Percentiles rank a stretch among this genome's conserved stretches.
Evolutionary conservation across 2,888 invertebrate genomes (phyloP).

Genomic region (Drosophila sordidula): DNA sequence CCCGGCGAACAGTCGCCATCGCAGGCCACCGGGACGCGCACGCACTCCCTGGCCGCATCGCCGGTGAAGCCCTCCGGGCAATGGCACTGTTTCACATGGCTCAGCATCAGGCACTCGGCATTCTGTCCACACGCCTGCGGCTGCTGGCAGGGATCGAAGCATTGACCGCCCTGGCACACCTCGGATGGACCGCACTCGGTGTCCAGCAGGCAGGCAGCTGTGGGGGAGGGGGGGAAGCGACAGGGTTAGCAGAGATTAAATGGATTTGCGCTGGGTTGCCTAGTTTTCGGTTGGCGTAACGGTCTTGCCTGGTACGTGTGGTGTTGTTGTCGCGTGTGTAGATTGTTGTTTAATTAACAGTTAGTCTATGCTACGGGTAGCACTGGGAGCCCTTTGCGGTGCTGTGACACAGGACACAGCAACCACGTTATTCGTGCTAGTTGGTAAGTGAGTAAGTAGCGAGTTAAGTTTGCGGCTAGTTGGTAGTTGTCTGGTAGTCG

Average conservation of each 20-base stretch:
- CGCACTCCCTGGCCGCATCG: constrained; percentile 92
- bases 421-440: constrained; percentile 45
- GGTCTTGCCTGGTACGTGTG: constrained; percentile 40
- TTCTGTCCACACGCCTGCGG: constrained; percentile 93
- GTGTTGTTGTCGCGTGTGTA: constrained; percentile 41
- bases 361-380: constrained; percentile 58
- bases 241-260: constrained; percentile 21
- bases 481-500: constrained; percentile 54
- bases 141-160: constrained; percentile 91
- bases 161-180: constrained; percentile 93
- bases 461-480: constrained; percentile 34
- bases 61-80: constrained; percentile 95
- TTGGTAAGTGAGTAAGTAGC: constrained; percentile 58
- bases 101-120: constrained; percentile 90
- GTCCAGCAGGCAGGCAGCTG: constrained; percentile 91
- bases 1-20: constrained; percentile 90
- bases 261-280: neutral
- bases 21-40: constrained; percentile 93
- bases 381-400: constrained; percentile 39
- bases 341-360: constrained; percentile 49
- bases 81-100: constrained; percentile 91
- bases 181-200: constrained; percentile 92
- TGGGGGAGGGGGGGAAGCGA: constrained; percentile 11
- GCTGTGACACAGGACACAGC: too few relatives aligned
- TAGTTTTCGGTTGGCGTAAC: constrained; percentile 31